Conservation (phyloP, 2,113 vertebrate species). For the Speoplatyrhinus poulsoni region DNA sequence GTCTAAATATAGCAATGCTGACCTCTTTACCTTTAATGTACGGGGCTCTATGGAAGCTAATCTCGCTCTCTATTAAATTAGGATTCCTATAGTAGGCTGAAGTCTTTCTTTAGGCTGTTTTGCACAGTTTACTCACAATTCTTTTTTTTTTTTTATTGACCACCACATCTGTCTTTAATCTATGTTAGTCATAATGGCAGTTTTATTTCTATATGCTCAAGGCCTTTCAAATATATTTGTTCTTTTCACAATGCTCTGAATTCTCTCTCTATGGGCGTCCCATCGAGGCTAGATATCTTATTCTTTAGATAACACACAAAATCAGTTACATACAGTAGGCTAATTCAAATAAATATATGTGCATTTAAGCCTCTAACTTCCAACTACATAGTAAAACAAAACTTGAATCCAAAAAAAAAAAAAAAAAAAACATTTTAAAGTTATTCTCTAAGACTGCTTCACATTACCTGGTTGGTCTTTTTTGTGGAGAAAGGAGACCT, state of each 20-base stretch:
- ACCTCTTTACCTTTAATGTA: slow-evolving; percentile 52
- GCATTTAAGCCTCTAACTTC: slow-evolving; percentile 27
- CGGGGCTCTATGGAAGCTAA: slow-evolving; percentile 46
- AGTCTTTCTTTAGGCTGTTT: background rate
- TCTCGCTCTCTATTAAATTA: slow-evolving; percentile 16
- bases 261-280: slow-evolving; percentile 5
- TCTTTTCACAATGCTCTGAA: slow-evolving; percentile 34
- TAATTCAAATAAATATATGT: slow-evolving; percentile 32
- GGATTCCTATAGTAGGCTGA: slow-evolving; percentile 24
- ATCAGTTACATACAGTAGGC: slow-evolving; percentile 9
- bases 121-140: slow-evolving; percentile 5
- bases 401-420: slow-evolving; percentile 15
- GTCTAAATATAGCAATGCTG: slow-evolving; percentile 60
- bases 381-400: slow-evolving; percentile 9
- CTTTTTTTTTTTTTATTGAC: slow-evolving; percentile 20
- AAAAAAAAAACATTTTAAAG: slow-evolving; percentile 10
- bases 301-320: slow-evolving; percentile 33
- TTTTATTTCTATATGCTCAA: slow-evolving; percentile 17
- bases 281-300: slow-evolving; percentile 22
- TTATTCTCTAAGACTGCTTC: background rate
- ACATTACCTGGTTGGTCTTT: slow-evolving; percentile 83
- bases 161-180: slow-evolving; percentile 20
- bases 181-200: slow-evolving; percentile 9
- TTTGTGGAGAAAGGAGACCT: slow-evolving; percentile 89
- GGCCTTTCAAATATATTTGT: slow-evolving; percentile 22